phyloP scores from a whole-genome alignment of 2,797 vertebrate species.

The Ibycter americanus region DNA sequence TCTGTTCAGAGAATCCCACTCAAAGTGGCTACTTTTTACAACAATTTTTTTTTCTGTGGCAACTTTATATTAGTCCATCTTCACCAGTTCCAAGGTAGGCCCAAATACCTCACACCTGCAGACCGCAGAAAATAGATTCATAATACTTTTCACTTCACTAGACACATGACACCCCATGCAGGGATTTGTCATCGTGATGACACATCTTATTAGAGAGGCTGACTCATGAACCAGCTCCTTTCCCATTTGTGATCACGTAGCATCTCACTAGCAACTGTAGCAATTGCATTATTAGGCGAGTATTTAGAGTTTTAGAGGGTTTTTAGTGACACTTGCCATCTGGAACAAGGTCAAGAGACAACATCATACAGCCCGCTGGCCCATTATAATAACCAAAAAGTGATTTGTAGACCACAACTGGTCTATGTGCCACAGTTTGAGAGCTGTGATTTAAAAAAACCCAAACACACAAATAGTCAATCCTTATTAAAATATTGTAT shows the following conservation, averaged over 20 bases:
- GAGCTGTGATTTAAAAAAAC: neutral
- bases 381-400: neutral
- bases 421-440: neutral
- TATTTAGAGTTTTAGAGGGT: neutral
- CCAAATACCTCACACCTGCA: neutral
- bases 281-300: neutral
- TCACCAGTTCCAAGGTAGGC: neutral
- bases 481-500: neutral
- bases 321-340: neutral
- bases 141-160: conserved; percentile 19
- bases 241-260: neutral
- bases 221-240: neutral
- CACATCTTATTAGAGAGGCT: neutral
- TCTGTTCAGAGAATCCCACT: neutral
- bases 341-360: neutral
- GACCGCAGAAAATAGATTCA: neutral
- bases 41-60: neutral
- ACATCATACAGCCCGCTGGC: neutral
- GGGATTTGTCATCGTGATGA: neutral
- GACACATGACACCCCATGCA: neutral
- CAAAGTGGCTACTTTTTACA: neutral
- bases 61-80: neutral
- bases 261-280: neutral
- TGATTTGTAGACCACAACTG: neutral
- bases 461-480: neutral